Base-by-base conservation (phyloP, 2,888 invertebrate species). In the Rhamphomyia laevipes region DNA sequence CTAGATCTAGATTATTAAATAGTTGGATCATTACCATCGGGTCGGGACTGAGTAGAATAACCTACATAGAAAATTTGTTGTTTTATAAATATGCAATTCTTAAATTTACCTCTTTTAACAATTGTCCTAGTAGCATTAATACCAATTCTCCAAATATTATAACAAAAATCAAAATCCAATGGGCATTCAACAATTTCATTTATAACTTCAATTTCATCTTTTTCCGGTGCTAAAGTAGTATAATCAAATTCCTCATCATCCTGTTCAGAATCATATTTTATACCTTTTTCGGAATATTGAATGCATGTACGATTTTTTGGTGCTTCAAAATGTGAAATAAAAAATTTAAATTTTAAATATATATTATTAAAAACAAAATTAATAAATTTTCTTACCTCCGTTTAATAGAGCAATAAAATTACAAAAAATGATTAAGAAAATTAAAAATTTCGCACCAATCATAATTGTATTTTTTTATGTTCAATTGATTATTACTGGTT, bases 81-180 rank as follows among this genome's bases (percentile, higher is more conserved):
- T 21, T n/a, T n/a, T n/a, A 27, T 27, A 27, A n/a, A n/a, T 7
- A 27, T 4, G 6, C 23, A n/a, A n/a, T n/a, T n/a, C n/a, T n/a
- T n/a, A n/a, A n/a, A n/a, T 30, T 47, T 33, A 55, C 53, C 52
- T 45, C 53, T 51, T 44, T 51, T 51, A 1, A 51, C 51, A 11
- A 53, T 46, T 45, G 53, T 86, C 86, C 78, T 88, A 85, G 82
- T 82, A 12, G 74, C 77, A 46, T 74, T 73, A 10, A 69, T 67
- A 57, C 81, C 77, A 56, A 80, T 77, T 56, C 76, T 74, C 84
- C 84, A 86, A 1, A 85, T 69, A 0, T 86, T 80, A 63, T 81
- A 87, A 61, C 87, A 88, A 56, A 74, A 77, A n/a, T 80, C 78
- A 33, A 66, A 65, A 30, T 65, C 57, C 16, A 59, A 51, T 0